Conservation (phyloP, 2,888 invertebrate genomes). For the Julus scandinavius region DNA sequence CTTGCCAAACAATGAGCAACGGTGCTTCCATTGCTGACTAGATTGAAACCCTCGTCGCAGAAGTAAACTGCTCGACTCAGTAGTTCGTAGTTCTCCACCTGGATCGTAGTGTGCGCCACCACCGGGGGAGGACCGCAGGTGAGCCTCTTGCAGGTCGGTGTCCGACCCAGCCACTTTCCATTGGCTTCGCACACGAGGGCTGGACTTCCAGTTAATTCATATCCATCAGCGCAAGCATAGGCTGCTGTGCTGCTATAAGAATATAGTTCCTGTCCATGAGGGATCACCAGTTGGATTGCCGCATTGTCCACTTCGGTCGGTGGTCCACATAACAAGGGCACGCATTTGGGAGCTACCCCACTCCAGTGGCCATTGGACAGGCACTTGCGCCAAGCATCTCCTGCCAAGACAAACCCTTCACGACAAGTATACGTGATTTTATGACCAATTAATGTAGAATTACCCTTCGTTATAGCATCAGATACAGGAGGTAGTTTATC, state of each 20-base stretch:
- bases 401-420: conserved; percentile 63
- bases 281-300: conserved; percentile 25
- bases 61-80: conserved; percentile 59
- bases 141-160: conserved; percentile 60
- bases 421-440: conserved; percentile 61
- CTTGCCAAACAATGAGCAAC: conserved; percentile 48
- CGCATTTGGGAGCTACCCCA: conserved; percentile 58
- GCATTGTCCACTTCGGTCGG: conserved; percentile 58
- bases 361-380: conserved; percentile 59
- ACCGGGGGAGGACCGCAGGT: conserved; percentile 59
- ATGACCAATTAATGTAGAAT: background rate
- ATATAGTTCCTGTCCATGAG: conserved; percentile 33
- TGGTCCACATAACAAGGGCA: conserved; percentile 60
- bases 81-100: conserved; percentile 57
- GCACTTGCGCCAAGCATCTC: conserved; percentile 62
- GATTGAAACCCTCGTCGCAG: conserved; percentile 58
- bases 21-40: conserved; percentile 55
- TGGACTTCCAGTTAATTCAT: conserved; percentile 60
- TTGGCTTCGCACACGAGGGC: conserved; percentile 59
- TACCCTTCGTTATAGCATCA: conserved; percentile 55
- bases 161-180: conserved; percentile 60
- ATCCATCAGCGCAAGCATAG: conserved; percentile 61
- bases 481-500: conserved; percentile 62
- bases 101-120: conserved; percentile 57
- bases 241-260: conserved; percentile 58